Conservation (phyloP, 2,888 invertebrate species). For the Tribolium freemani region DNA sequence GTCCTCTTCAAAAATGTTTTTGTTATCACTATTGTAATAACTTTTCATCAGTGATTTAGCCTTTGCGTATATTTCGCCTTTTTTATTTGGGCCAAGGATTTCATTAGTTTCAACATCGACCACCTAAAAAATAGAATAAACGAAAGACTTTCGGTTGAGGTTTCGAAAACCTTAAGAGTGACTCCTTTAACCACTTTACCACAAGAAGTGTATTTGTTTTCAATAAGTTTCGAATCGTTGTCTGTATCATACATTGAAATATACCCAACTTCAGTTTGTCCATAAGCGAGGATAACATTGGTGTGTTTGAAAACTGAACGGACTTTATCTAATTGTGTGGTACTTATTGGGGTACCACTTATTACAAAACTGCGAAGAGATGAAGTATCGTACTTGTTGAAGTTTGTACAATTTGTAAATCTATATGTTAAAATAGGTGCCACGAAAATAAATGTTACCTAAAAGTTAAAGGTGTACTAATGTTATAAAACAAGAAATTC, state of each 20-base stretch:
- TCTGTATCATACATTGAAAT: background rate
- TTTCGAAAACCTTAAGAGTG: conserved; percentile 33
- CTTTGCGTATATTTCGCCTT: conserved; percentile 70
- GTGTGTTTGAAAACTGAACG: background rate
- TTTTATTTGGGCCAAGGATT: conserved; percentile 67
- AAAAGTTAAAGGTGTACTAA: background rate
- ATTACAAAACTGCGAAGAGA: background rate
- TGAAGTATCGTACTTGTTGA: conserved; percentile 5
- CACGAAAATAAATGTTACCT: conserved; percentile 17
- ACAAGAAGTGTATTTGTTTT: conserved; percentile 24
- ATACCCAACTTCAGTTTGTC: conserved; percentile 2
- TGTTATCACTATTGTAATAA: conserved; percentile 62
- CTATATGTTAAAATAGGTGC: conserved; percentile 48
- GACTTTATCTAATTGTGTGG: background rate
- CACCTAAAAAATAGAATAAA: conserved; percentile 59
- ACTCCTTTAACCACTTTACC: conserved; percentile 38
- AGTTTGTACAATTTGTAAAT: conserved; percentile 28
- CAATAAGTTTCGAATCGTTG: background rate
- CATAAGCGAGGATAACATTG: background rate
- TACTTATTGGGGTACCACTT: conserved; percentile 1
- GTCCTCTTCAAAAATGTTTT: conserved; percentile 50
- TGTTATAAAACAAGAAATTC: background rate
- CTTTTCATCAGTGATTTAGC: conserved; percentile 63
- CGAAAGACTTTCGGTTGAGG: background rate
- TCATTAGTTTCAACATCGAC: conserved; percentile 65